Percentiles rank a stretch among this genome's conserved stretches.
Evolutionary conservation across 2,888 invertebrate genomes (phyloP).

Genomic region (Erannis defoliaria): DNA sequence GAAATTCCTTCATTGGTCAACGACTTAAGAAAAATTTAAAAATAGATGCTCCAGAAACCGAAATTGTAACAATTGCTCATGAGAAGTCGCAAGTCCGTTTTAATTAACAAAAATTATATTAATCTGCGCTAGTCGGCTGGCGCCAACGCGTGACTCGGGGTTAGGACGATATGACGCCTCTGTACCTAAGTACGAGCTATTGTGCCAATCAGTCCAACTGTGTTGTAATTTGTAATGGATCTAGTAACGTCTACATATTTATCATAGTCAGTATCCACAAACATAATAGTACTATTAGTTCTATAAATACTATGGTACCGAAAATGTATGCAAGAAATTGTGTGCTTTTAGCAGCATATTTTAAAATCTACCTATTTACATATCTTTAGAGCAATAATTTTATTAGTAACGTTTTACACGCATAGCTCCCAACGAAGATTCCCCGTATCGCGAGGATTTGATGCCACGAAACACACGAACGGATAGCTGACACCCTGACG

Average conservation of each 20-base stretch:
- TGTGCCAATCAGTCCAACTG: conserved; percentile 15
- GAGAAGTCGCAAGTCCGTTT: conserved; percentile 68
- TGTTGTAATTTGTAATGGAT: conserved; percentile 7
- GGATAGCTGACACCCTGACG: too few relatives aligned
- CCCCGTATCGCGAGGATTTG: too few relatives aligned
- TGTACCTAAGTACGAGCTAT: conserved; percentile 12
- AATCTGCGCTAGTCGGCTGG: conserved; percentile 60
- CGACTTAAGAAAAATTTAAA: conserved; percentile 61
- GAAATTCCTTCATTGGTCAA: conserved; percentile 46
- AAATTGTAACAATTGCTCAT: conserved; percentile 72
- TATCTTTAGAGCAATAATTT: too few relatives aligned
- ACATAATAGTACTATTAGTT: neutral
- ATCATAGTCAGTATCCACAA: neutral
- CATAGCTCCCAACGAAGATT: too few relatives aligned
- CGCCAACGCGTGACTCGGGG: conserved; percentile 52
- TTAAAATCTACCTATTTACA: too few relatives aligned
- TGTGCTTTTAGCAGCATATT: too few relatives aligned
- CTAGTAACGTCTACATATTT: neutral
- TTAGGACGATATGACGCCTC: conserved; percentile 40
- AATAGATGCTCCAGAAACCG: conserved; percentile 73
- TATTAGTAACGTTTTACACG: too few relatives aligned
- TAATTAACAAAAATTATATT: conserved; percentile 81
- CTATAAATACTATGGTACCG: too few relatives aligned
- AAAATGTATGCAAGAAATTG: too few relatives aligned
- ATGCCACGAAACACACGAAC: too few relatives aligned